These are phyloP conservation scores for Euplexia lucipara DNA, from an alignment of 2,888 invertebrate genomes.

Conservation along the genomic window DNA sequence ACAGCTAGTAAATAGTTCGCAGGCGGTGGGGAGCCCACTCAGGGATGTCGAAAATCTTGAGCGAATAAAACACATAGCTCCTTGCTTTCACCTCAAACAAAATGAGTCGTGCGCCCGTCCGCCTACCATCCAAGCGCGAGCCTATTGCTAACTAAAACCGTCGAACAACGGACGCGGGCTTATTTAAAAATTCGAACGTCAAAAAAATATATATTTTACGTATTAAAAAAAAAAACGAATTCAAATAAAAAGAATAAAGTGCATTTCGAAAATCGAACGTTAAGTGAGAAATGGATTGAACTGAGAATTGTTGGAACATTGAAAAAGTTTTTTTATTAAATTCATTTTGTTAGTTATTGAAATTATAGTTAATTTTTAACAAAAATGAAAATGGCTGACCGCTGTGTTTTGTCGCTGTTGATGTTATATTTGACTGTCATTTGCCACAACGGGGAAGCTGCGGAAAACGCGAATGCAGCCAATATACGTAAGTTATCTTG, in stretches of 20 bases:
- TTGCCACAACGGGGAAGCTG: slow-evolving; percentile 81
- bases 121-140: slow-evolving; percentile 70
- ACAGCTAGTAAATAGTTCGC: slow-evolving; percentile 71
- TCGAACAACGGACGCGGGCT: slow-evolving; percentile 80
- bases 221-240: slow-evolving; percentile 39
- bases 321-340: slow-evolving; percentile 39
- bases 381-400: slow-evolving; percentile 79
- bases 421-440: slow-evolving; percentile 81
- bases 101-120: slow-evolving; percentile 83
- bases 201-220: slow-evolving; percentile 36
- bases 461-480: slow-evolving; percentile 77
- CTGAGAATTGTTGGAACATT: slow-evolving; percentile 50
- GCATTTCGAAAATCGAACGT: slow-evolving; percentile 54
- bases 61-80: slow-evolving; percentile 87
- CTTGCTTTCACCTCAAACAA: slow-evolving; percentile 89
- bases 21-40: slow-evolving; percentile 78
- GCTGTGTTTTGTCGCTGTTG: slow-evolving; percentile 78
- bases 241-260: slow-evolving; percentile 51
- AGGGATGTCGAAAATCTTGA: slow-evolving; percentile 88
- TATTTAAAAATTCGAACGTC: slow-evolving; percentile 69
- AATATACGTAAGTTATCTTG: slow-evolving; percentile 81
- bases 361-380: slow-evolving; percentile 53
- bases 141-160: slow-evolving; percentile 79
- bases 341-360: slow-evolving; percentile 60
- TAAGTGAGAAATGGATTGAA: slow-evolving; percentile 66